Conservation (phyloP, 2,113 vertebrate species). For the Oncorhynchus keta region DNA sequence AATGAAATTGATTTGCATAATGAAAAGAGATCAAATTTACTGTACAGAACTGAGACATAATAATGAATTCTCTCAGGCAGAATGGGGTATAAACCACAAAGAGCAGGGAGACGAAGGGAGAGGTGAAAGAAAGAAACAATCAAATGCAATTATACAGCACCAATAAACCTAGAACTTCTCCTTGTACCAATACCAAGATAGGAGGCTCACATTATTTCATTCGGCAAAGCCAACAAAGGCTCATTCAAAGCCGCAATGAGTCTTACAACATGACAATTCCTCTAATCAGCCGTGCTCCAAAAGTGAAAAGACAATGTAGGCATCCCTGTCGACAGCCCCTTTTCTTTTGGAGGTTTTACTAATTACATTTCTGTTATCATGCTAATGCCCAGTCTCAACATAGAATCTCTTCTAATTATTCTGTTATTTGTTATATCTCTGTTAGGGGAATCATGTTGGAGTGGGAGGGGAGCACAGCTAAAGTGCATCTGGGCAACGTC, state of each 20-base stretch:
- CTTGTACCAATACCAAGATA: conserved; percentile 67
- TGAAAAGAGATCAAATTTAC: conserved; percentile 60
- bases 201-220: conserved; percentile 67
- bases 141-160: conserved; percentile 75
- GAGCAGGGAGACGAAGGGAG: conserved; percentile 46
- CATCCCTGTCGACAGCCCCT: conserved; percentile 44
- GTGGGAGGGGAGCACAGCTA: background rate
- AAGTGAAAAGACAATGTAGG: conserved; percentile 61
- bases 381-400: conserved; percentile 60
- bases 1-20: conserved; percentile 76
- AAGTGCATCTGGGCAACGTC: background rate
- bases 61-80: conserved; percentile 47
- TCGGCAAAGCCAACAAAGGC: conserved; percentile 65
- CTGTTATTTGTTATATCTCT: conserved; percentile 59
- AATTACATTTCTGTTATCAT: conserved; percentile 72
- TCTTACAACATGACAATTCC: conserved; percentile 64
- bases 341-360: conserved; percentile 65
- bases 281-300: conserved; percentile 58
- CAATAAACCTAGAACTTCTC: conserved; percentile 71
- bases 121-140: conserved; percentile 72
- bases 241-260: conserved; percentile 55
- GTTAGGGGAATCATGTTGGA: conserved; percentile 38
- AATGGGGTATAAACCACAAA: conserved; percentile 47
- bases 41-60: conserved; percentile 53
- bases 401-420: conserved; percentile 64